Percentiles rank a stretch among this genome's conserved stretches.
Evolutionary conservation across 2,797 vertebrate genomes (phyloP).

Genomic region (Gymnothorax javanicus): DNA sequence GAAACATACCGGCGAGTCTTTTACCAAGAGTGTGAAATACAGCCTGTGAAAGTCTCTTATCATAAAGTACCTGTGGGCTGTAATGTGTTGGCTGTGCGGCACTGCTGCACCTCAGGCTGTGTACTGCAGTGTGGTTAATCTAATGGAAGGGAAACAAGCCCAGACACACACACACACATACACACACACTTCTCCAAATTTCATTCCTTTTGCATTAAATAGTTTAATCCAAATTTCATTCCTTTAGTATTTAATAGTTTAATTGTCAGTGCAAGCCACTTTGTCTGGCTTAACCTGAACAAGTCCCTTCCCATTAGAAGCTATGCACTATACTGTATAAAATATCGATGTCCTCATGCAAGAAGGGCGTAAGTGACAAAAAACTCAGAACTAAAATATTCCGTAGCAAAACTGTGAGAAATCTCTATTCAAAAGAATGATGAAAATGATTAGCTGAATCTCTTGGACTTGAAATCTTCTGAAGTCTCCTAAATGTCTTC

Average conservation of each 20-base stretch:
- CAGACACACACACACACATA: background rate
- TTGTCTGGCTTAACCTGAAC: background rate
- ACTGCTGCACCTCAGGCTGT: background rate
- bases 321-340: too few relatives aligned
- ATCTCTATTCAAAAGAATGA: background rate
- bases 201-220: too few relatives aligned
- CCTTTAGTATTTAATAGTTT: background rate
- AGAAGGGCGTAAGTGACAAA: background rate
- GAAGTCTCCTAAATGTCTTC: background rate
- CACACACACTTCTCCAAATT: background rate
- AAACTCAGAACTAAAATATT: background rate
- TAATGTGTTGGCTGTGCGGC: background rate
- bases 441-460: background rate
- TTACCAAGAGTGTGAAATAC: background rate
- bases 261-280: background rate
- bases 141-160: background rate
- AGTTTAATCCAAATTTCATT: background rate
- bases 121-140: constrained; percentile 7
- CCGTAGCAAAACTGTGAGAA: background rate
- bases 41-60: constrained; percentile 5
- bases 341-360: too few relatives aligned
- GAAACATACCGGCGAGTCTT: background rate
- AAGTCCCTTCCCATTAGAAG: too few relatives aligned
- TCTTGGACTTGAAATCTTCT: background rate
- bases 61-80: constrained; percentile 4